Evolutionary conservation across 37 sponge, comb jelly and placozoan genomes (phyloP).

Genomic region (Mnemiopsis leidyi): DNA sequence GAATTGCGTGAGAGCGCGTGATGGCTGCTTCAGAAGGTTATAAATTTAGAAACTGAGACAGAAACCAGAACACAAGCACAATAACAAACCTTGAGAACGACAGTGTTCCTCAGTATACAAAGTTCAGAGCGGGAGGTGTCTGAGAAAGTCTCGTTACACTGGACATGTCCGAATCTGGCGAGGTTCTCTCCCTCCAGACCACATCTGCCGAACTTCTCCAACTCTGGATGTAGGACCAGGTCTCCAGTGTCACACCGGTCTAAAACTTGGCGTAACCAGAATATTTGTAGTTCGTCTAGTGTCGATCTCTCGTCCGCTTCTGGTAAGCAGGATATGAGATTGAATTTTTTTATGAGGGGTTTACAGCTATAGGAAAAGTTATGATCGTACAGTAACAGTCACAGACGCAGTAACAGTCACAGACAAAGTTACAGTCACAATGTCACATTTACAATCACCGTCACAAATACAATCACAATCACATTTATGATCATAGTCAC

Average conservation of each 20-base stretch:
- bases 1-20: too few relatives aligned
- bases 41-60: too few relatives aligned
- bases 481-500: too few relatives aligned
- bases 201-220: constrained; percentile 32
- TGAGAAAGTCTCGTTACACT: neutral
- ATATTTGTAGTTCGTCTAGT: constrained; percentile 49
- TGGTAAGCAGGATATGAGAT: neutral
- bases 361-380: too few relatives aligned
- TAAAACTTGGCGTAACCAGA: constrained; percentile 37
- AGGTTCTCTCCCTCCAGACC: constrained; percentile 17
- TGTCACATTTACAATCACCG: too few relatives aligned
- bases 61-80: too few relatives aligned
- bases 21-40: too few relatives aligned
- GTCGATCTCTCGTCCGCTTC: constrained; percentile 48
- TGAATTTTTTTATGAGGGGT: neutral
- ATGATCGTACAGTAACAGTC: too few relatives aligned
- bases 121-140: neutral
- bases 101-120: constrained; percentile 41
- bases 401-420: too few relatives aligned
- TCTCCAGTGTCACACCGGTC: constrained; percentile 43
- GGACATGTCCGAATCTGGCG: neutral
- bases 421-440: too few relatives aligned
- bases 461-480: too few relatives aligned
- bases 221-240: neutral
- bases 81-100: constrained; percentile 45